phyloP scores from a whole-genome alignment of 2,797 vertebrate species.

The Lutra lutra region DNA sequence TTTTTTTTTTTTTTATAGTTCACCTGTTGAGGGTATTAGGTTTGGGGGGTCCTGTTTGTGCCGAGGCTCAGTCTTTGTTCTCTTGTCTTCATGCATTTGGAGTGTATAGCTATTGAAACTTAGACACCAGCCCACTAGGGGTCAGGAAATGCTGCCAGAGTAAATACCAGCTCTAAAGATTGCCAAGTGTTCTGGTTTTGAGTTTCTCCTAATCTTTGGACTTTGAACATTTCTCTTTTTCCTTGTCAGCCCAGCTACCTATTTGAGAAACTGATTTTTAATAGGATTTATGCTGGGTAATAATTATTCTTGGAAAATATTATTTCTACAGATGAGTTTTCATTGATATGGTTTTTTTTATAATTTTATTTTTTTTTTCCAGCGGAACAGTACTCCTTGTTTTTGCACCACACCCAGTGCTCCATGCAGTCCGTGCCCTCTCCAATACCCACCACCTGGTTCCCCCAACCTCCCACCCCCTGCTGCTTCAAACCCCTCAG shows the following conservation, averaged over 20 bases:
- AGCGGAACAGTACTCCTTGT: too few relatives aligned
- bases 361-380: too few relatives aligned
- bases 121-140: background rate
- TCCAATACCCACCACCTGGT: too few relatives aligned
- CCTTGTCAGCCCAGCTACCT: background rate
- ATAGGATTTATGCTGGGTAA: background rate
- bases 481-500: too few relatives aligned
- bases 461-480: too few relatives aligned
- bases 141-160: background rate
- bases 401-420: too few relatives aligned
- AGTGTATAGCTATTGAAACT: background rate
- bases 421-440: too few relatives aligned
- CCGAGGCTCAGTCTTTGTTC: background rate
- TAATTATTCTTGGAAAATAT: background rate
- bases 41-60: background rate
- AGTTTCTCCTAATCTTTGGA: background rate
- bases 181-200: background rate
- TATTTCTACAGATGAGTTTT: background rate
- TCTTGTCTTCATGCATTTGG: background rate
- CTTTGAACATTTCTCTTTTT: background rate
- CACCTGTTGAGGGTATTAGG: background rate
- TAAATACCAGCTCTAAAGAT: background rate
- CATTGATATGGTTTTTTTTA: too few relatives aligned
- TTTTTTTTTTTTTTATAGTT: background rate
- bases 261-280: background rate